These are phyloP conservation scores for Siniperca obscura DNA, from an alignment of 2,797 vertebrate genomes.

Conservation along the genomic window DNA sequence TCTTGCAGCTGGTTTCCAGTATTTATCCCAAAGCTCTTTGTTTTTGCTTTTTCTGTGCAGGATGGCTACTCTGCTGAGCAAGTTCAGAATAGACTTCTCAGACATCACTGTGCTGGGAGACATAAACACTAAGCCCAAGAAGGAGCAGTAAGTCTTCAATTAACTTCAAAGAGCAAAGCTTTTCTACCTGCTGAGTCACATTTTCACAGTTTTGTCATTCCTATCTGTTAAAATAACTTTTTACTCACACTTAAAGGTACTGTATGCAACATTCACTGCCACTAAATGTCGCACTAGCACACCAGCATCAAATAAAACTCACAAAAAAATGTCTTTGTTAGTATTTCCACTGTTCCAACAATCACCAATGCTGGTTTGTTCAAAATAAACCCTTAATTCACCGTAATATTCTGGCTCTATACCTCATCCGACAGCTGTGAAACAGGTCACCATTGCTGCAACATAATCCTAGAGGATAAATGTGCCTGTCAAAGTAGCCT, in stretches of 20 bases:
- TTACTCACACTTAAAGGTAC: not conserved
- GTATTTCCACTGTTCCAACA: no score
- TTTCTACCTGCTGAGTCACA: not conserved
- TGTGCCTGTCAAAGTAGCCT: no score
- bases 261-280: not conserved
- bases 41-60: conserved; percentile 74
- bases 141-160: conserved; percentile 89
- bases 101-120: conserved; percentile 98
- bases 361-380: no score
- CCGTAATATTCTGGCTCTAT: no score
- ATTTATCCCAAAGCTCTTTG: conserved; percentile 19
- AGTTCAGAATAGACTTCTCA: conserved; percentile 99
- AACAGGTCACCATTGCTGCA: no score
- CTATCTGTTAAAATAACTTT: not conserved
- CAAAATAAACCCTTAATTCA: no score
- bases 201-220: not conserved
- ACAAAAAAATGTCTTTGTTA: no score
- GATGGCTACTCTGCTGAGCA: conserved; percentile 98
- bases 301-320: no score
- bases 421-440: no score
- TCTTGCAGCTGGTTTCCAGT: conserved; percentile 20
- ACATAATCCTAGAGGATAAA: no score
- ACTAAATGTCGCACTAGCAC: no score
- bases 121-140: conserved; percentile 97
- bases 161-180: not conserved